Base-by-base conservation (phyloP, 2,888 invertebrate genomes). In the Meliscaeva auricollis region DNA sequence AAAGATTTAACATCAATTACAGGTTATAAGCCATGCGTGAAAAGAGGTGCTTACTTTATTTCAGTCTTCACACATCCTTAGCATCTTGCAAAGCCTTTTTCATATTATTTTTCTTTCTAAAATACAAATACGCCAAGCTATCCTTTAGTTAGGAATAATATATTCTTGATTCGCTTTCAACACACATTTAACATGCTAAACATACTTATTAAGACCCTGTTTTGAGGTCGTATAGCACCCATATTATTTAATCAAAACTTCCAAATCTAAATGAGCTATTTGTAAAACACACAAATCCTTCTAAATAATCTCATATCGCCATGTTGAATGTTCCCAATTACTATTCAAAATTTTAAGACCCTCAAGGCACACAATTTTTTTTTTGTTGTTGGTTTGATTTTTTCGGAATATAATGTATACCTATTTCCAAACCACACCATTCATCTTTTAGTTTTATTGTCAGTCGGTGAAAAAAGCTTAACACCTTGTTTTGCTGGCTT, bases 231-330 rank as follows among this genome's bases (percentile, higher is more conserved):
- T 17, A 48, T 50, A 13, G 46, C 69, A 56, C 48, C 76, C 62
- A 13, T 35, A 58, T 70, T 66, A 70, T 79, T 79, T 84, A 60
- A 85, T 85, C 84, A 62, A 44, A 76, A 68, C 62, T 9, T 26
- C 73, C 58, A 50, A 69, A 85, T 81, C 77, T 77, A 56, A 77
- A 69, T 85, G 72, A 81, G 85, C 85, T 76, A 85, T 85, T 85
- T 85, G 85, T 85, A 46, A 81, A 81, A 81, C 85, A 76, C 81
- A 85, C 85, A 85, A 73, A 76, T 70, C 46, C 64, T 32, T 26
- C 60, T 54, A 66, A 73, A 73, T 76, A 81, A 77, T 46, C 72
- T 68, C 50, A 30, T 60, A 76, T 72, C 68, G 17, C 30, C 70
- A 54, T 80, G 32, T 35, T 48, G 70, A 50, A 41, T 70, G 64